Percentiles rank a stretch among this genome's conserved stretches.
phyloP scores from a whole-genome alignment of 2,113 vertebrate species.

The Pterocles burchelli region DNA sequence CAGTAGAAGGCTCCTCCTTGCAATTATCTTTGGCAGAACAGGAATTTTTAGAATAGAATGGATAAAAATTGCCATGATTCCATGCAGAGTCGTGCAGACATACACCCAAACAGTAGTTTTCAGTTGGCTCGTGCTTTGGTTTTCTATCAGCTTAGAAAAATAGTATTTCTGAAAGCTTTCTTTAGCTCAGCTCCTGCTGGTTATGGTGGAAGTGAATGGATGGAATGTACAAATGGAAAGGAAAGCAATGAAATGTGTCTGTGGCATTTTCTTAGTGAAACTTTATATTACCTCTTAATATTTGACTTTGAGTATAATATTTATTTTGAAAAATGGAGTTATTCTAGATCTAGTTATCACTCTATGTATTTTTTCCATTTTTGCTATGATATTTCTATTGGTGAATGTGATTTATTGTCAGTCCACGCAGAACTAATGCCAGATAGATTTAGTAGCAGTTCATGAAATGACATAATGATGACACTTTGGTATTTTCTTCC shows the following conservation, averaged over 20 bases:
- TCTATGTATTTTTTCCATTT: neutral
- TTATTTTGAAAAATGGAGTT: neutral
- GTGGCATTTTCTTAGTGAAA: slow-evolving; percentile 1
- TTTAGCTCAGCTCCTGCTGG: neutral
- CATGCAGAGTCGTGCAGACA: neutral
- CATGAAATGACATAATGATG: neutral
- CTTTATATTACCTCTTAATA: neutral
- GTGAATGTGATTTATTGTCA: neutral
- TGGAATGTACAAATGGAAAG: neutral
- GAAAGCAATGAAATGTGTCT: neutral
- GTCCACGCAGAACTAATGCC: neutral
- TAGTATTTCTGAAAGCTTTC: neutral
- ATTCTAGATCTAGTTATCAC: neutral
- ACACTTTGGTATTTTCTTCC: neutral
- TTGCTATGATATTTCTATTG: neutral
- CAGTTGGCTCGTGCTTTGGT: neutral
- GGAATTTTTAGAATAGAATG: neutral
- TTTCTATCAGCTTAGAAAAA: slow-evolving; percentile 12
- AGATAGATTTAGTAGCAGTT: neutral
- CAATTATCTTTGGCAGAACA: neutral
- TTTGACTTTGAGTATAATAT: neutral
- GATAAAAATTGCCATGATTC: neutral
- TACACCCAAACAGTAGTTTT: slow-evolving; percentile 27
- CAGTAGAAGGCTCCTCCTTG: neutral
- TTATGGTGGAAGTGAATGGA: neutral